Evolutionary conservation across 2,797 vertebrate species (phyloP).

Genomic region (Urosaurus nigricauda): DNA sequence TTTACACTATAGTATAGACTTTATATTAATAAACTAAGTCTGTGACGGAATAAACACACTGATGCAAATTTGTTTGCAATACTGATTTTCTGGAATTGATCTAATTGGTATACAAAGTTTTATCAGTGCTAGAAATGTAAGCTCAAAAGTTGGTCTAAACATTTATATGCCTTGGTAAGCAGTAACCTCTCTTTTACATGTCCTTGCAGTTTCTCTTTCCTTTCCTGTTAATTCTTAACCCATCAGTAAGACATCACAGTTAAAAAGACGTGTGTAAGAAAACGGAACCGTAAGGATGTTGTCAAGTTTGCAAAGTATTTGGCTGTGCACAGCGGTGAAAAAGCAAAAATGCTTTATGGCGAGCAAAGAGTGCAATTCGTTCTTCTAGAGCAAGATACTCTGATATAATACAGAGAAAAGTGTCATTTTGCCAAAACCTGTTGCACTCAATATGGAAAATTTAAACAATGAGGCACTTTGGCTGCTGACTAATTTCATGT

Average conservation of each 20-base stretch:
- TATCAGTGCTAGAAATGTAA: neutral
- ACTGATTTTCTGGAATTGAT: neutral
- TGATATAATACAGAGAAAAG: neutral
- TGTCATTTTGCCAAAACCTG: conserved; percentile 33
- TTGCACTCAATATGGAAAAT: conserved; percentile 40
- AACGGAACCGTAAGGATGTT: neutral
- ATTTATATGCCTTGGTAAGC: neutral
- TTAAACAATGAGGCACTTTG: conserved; percentile 47
- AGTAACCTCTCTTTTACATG: neutral
- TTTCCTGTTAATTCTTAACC: neutral
- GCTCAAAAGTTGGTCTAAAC: neutral
- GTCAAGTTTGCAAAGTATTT: neutral
- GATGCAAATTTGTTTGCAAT: neutral
- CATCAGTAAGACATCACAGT: neutral
- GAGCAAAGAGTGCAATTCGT: neutral
- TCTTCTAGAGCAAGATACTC: neutral
- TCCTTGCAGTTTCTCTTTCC: neutral
- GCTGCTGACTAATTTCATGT: conserved; percentile 56
- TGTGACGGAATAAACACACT: neutral
- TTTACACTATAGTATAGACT: neutral
- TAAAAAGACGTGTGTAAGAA: no score
- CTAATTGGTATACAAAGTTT: neutral
- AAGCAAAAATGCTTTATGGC: neutral
- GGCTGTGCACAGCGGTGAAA: no score
- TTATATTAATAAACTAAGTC: neutral